Evolutionary conservation across 2,113 vertebrate genomes (phyloP).

Genomic region (Corvus hawaiiensis): DNA sequence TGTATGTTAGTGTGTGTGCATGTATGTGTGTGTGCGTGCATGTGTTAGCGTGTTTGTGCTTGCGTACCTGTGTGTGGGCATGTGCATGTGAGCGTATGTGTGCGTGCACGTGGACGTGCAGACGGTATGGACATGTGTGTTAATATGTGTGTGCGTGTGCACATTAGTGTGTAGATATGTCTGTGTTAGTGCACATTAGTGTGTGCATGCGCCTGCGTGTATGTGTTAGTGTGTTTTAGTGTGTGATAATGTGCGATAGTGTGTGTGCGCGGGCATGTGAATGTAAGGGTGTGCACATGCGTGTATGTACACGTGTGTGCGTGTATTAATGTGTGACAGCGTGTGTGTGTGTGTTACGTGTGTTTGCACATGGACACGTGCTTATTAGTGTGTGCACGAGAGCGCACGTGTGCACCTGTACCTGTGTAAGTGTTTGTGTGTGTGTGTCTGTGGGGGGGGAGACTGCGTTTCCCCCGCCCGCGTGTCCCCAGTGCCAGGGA

Average conservation of each 20-base stretch:
- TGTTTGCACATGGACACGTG: neutral
- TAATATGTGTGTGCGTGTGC: neutral
- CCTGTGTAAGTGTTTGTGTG: too few species aligned
- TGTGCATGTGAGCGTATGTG: neutral
- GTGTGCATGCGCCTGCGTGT: too few species aligned
- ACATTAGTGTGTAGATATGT: neutral
- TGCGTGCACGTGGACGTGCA: neutral
- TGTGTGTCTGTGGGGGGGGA: too few species aligned
- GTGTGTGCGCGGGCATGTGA: too few species aligned
- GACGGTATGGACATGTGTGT: too few species aligned
- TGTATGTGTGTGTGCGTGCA: too few species aligned
- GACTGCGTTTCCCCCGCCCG: neutral
- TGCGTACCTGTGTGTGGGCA: neutral
- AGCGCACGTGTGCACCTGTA: neutral
- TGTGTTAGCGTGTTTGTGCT: neutral
- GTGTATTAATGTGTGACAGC: neutral
- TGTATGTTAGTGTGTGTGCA: too few species aligned
- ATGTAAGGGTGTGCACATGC: neutral
- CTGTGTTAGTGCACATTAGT: neutral
- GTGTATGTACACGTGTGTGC: neutral
- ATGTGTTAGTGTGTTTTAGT: neutral
- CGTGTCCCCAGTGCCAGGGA: neutral
- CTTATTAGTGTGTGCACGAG: neutral
- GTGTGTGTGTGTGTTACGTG: neutral
- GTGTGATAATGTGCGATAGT: neutral